Conservation (phyloP, 2,113 vertebrate genomes). For the Bufo bufo region DNA sequence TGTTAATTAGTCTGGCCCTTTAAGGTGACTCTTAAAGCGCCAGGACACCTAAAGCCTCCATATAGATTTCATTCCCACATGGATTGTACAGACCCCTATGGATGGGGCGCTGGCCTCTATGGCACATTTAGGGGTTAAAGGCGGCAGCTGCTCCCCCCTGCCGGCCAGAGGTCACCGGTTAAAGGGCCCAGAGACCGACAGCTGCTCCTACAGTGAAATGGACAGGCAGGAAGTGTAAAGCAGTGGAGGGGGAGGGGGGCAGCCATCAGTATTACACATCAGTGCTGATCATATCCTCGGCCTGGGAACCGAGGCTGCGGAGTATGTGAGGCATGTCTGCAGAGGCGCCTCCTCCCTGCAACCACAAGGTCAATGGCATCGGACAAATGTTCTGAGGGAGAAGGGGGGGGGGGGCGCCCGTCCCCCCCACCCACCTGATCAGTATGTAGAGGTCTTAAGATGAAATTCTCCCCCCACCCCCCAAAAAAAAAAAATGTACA, state of each 20-base stretch:
- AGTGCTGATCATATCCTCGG: not conserved
- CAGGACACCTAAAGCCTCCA: no score
- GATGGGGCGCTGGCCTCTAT: not conserved
- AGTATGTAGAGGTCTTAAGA: no score
- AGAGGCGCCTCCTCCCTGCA: not conserved
- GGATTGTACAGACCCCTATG: not conserved
- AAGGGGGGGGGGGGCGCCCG: not conserved
- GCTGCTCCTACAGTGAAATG: conserved; percentile 24
- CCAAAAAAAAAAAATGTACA: no score
- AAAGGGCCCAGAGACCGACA: conserved; percentile 30
- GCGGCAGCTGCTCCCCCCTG: conserved; percentile 38
- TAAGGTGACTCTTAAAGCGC: no score
- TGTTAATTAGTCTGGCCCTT: no score
- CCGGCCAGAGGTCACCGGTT: conserved; percentile 27
- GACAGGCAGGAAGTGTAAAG: not conserved
- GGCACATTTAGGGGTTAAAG: conserved; percentile 15
- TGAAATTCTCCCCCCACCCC: no score
- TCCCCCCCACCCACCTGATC: no score
- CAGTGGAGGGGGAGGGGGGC: not conserved
- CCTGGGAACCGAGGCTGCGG: conserved; percentile 33
- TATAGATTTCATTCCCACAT: not conserved
- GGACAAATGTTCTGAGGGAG: conserved; percentile 15
- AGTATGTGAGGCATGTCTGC: conserved; percentile 29
- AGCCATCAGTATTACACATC: not conserved
- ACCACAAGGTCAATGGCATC: conserved; percentile 42